phyloP scores from a whole-genome alignment of 2,888 invertebrate genomes.

The Oscheius sp. region DNA sequence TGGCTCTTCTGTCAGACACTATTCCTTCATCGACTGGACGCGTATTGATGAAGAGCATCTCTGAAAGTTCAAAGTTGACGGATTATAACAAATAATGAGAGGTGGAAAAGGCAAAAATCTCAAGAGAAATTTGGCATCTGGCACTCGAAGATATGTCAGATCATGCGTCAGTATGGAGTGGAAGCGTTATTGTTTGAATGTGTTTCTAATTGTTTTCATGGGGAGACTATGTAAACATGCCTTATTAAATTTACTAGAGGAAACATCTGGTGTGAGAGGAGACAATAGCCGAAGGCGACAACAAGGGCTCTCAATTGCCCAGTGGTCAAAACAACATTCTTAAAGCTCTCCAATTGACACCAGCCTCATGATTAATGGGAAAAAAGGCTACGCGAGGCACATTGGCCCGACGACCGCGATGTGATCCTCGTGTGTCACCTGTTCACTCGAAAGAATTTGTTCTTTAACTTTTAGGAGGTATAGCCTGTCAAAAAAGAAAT shows the following conservation, averaged over 20 bases:
- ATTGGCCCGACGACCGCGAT: conserved; percentile 34
- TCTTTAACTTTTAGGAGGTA: conserved; percentile 9
- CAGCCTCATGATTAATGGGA: conserved; percentile 23
- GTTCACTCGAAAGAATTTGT: conserved; percentile 27
- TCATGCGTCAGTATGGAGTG: not conserved
- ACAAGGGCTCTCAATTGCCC: not conserved
- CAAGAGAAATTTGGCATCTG: conserved; percentile 16
- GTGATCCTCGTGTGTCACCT: conserved; percentile 35
- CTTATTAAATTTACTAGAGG: too few relatives aligned
- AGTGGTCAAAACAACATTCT: conserved; percentile 24
- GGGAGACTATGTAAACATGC: too few relatives aligned
- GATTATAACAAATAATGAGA: not conserved
- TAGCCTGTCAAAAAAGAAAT: not conserved
- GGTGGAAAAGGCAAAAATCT: not conserved
- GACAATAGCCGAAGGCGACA: not conserved
- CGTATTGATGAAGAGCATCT: conserved; percentile 59
- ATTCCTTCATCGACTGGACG: conserved; percentile 55
- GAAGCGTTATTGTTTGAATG: not conserved
- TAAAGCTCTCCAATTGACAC: conserved; percentile 19
- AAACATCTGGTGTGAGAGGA: not conserved
- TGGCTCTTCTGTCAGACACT: conserved; percentile 29
- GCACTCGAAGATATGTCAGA: not conserved
- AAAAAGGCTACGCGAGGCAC: conserved; percentile 24
- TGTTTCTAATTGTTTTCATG: conserved; percentile 1
- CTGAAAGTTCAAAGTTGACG: not conserved